Base-by-base conservation (phyloP, 2,113 vertebrate genomes). In the Austrofundulus limnaeus region DNA sequence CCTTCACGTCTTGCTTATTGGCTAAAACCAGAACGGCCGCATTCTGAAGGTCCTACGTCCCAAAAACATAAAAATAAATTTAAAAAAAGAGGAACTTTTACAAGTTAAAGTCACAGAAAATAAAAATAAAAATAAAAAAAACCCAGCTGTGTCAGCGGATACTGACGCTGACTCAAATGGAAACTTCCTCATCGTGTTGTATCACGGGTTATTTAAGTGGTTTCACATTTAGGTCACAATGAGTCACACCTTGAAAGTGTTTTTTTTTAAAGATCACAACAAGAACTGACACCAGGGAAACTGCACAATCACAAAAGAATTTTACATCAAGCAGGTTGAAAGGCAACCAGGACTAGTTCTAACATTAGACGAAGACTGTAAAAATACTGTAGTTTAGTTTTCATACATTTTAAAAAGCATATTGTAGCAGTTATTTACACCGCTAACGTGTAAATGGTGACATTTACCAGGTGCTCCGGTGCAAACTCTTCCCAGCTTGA, bases 1-100 rank as follows among this genome's bases (percentile, higher is more conserved):
- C 88, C 61, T 94, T 94, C 61, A 94, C 57, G 28, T 94, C 94
- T 37, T 95, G 94, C 73, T 97, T 96, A 83, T 94, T 95, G 63
- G 94, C 94, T 79, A 95, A 70, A 53, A 96, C 86, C 0, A 96
- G 85, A 49, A 95, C 68, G 0, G 93, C 90, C 0, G 93, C 93
- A 0, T 93, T 92, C 69, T 79, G 82, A 0, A 96, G 87, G 28
- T 94, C 92, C 94, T 95, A 17, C 12, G 11, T 11, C 3, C 4
- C 23, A 55, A 11, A 53, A 0, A 14, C n/a, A n/a, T n/a, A n/a
- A n/a, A n/a, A n/a, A n/a, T n/a, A 28, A 0, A 4, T 7, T n/a
- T n/a, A n/a, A 31, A 11, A 16, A 38, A 0, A 1, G 13, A 0
- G 10, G 2, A 1, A 23, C 0, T 16, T 13, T 47, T 2, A 15